Percentiles rank a stretch among this genome's conserved stretches.
phyloP scores from a whole-genome alignment of 30 jellyfish, hydroid and myxozoan genomes.

The Pelagia noctiluca region DNA sequence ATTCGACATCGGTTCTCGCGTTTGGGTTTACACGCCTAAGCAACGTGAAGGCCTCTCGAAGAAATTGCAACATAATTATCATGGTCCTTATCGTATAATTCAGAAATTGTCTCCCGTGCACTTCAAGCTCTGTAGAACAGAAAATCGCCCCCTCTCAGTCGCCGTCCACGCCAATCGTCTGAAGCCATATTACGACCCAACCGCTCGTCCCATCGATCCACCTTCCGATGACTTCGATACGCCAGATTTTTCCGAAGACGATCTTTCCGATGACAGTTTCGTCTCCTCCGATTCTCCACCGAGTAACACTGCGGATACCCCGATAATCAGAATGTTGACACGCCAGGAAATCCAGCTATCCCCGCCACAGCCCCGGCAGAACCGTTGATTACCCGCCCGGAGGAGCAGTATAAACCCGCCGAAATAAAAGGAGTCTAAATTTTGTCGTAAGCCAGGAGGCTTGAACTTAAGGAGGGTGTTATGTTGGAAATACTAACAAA shows the following conservation, averaged over 20 bases:
- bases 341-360: no score
- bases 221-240: not conserved
- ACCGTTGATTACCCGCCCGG: no score
- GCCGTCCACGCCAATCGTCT: conserved; percentile 43
- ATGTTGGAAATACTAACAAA: no score
- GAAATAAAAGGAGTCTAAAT: no score
- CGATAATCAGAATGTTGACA: no score
- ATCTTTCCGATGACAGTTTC: not conserved
- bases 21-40: conserved; percentile 67
- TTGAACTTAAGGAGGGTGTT: no score
- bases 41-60: conserved; percentile 32
- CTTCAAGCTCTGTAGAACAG: conserved; percentile 16
- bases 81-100: conserved; percentile 53
- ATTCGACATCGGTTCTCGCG: conserved; percentile 31
- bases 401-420: no score
- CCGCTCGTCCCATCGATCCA: conserved; percentile 13
- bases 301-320: no score
- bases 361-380: no score
- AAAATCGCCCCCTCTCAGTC: conserved; percentile 28
- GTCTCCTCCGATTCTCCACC: no score
- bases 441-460: no score
- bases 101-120: conserved; percentile 52
- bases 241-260: conserved; percentile 9
- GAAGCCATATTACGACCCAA: conserved; percentile 31
- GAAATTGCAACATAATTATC: conserved; percentile 41